These are phyloP conservation scores for Macrotis lagotis DNA, from an alignment of 2,113 vertebrate genomes.

Conservation along the genomic window DNA sequence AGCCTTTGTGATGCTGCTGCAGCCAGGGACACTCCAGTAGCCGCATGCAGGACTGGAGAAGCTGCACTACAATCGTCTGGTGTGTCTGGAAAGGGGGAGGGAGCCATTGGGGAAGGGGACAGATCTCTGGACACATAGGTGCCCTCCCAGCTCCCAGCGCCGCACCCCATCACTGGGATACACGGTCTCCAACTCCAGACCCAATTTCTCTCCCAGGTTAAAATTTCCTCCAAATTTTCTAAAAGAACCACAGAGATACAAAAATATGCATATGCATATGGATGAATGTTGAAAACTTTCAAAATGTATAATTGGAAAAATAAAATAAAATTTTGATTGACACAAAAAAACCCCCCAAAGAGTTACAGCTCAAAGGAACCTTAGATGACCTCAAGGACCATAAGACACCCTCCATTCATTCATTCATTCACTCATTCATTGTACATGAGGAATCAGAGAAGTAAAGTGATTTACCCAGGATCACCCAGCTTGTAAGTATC, in stretches of 20 bases:
- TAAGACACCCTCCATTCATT: neutral
- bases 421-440: neutral
- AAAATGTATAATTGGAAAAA: no score
- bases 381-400: neutral
- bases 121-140: neutral
- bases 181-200: neutral
- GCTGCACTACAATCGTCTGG: slow-evolving; percentile 93
- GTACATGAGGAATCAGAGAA: neutral
- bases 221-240: neutral
- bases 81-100: slow-evolving; percentile 87
- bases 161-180: neutral
- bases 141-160: neutral
- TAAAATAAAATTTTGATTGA: no score
- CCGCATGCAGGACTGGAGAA: slow-evolving; percentile 93
- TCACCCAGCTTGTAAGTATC: neutral
- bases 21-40: slow-evolving; percentile 96
- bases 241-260: neutral
- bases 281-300: no score
- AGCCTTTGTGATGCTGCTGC: slow-evolving; percentile 92
- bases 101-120: rapidly evolving
- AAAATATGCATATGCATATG: no score
- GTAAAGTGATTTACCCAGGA: neutral
- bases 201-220: neutral
- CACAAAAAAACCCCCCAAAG: no score
- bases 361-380: neutral